Base-by-base conservation (phyloP, 2,113 vertebrate genomes). In the Hiodon tergisus region DNA sequence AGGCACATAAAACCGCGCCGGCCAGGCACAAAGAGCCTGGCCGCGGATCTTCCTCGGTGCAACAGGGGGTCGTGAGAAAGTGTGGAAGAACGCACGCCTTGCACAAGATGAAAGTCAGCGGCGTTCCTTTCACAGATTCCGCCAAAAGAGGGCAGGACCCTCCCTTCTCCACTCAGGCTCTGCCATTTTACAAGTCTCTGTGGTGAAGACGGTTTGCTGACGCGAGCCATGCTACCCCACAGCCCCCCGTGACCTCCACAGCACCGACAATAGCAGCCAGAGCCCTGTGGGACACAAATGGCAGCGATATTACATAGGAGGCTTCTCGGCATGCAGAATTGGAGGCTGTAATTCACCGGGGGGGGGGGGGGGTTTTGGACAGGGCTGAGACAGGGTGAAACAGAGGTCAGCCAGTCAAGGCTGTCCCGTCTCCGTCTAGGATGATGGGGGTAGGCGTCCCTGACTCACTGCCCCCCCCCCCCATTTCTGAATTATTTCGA, bases 351-450 rank as follows among this genome's bases (percentile, higher is more conserved):
- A 90, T 83, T 88, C 88, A 84, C 73, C 77, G 83, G 76, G 69
- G 31, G 31, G 31, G 83, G 76, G 69, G 31, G 31, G 31, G 31
- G 0, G 80, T 79, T 84, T 80, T 83, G 79, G 86, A 86, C 77
- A 82, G 75, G 80, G 78, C 71, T 72, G 86, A 84, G 83, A 84
- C 77, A 79, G 81, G 88, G 87, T 91, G 87, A 92, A 85, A 60
- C 16, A 59, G 79, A 84, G 88, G 87, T 90, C 88, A 91, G 81
- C 79, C 84, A 81, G 82, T 83, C 62, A 85, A 84, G 83, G 81
- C 82, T 80, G 79, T 77, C 79, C 85, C 80, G 84, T 85, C 83
- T 86, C 78, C 81, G 80, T 83, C 83, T 76, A 70, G 4, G 69
- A 78, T 46, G 65, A 79, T 83, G 77, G 75, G 63, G 14, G 77